phyloP scores from a whole-genome alignment of 2,113 vertebrate genomes.

The Notarius quadriscutis region DNA sequence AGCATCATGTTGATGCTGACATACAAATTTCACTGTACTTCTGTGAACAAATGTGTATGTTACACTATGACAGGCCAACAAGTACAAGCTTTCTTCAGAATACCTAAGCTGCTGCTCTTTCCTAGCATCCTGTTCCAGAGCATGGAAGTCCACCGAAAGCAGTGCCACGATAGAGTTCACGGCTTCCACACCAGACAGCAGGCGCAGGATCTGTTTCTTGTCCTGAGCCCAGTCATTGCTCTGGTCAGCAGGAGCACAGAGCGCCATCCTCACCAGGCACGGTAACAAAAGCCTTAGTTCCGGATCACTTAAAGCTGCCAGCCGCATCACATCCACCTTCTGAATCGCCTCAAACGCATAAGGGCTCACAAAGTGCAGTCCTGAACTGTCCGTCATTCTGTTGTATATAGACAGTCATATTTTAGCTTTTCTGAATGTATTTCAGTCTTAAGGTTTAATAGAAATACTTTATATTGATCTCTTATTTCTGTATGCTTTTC shows the following conservation, averaged over 20 bases:
- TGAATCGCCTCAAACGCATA: slow-evolving; percentile 98
- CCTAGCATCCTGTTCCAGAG: slow-evolving; percentile 93
- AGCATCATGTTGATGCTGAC: background rate
- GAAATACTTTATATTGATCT: background rate
- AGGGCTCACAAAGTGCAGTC: slow-evolving; percentile 90
- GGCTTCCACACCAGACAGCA: slow-evolving; percentile 95
- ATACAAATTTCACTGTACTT: background rate
- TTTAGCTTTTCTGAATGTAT: background rate
- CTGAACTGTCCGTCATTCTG: slow-evolving; percentile 81
- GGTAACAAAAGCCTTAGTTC: slow-evolving; percentile 91
- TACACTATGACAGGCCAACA: background rate
- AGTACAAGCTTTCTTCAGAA: background rate
- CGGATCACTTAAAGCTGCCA: slow-evolving; percentile 90
- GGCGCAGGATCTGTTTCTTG: slow-evolving; percentile 94
- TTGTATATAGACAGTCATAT: background rate
- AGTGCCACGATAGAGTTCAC: slow-evolving; percentile 96
- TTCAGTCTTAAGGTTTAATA: background rate
- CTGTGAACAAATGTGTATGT: background rate
- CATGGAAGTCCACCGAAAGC: slow-evolving; percentile 97
- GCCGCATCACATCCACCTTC: slow-evolving; percentile 89
- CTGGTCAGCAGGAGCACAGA: slow-evolving; percentile 96
- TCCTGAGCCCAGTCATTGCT: slow-evolving; percentile 96
- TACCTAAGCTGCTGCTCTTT: slow-evolving; percentile 98
- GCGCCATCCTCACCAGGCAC: slow-evolving; percentile 94
- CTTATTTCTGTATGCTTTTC: background rate